Base-by-base conservation (phyloP, 2,888 invertebrate genomes). In the Drosophila rubida region DNA sequence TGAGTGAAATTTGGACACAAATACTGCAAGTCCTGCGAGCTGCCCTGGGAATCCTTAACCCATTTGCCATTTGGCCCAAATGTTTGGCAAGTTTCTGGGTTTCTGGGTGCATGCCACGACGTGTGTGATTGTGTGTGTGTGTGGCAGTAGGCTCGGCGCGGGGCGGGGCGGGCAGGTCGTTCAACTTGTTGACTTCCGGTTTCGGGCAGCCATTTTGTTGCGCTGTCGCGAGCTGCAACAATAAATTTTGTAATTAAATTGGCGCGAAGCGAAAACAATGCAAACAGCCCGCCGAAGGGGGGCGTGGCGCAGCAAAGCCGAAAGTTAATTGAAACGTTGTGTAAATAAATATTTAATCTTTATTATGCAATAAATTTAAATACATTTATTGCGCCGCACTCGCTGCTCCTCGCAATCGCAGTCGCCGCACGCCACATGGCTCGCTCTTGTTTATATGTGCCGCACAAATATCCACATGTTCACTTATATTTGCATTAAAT, bases 291-390 rank as follows among this genome's bases (percentile, higher is more conserved):
- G n/a, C n/a, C 46, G 37, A 22, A n/a, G 16, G 55, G 37, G 39
- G 62, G 27, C 35, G 46, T 23, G 41, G 39, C 70, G 14, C 64
- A 22, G 64, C 66, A 87, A 80, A 88, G 88, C 87, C 78, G 74
- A 88, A 85, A 88, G 84, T 85, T 85, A 85, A 85, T 85, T 85
- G 88, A 85, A 85, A 88, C 84, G 88, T 85, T 85, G 88, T 85
- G 84, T 80, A 85, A 88, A 85, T 88, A 85, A 88, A 85, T 85
- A 88, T 85, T 85, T 85, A 85, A 85, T 85, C 84, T 88, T 88
- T 85, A 88, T 88, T 85, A 85, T 87, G 87, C 87, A 80, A 85
- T 85, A 88, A 85, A 85, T 85, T 85, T 85, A 88, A 88, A 88
- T 88, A 88, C 88, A 86, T 88, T 84, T 88, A 85, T 86, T 79